These are phyloP conservation scores for Pterostichus madidus DNA, from an alignment of 2,888 invertebrate genomes.

Conservation along the genomic window DNA sequence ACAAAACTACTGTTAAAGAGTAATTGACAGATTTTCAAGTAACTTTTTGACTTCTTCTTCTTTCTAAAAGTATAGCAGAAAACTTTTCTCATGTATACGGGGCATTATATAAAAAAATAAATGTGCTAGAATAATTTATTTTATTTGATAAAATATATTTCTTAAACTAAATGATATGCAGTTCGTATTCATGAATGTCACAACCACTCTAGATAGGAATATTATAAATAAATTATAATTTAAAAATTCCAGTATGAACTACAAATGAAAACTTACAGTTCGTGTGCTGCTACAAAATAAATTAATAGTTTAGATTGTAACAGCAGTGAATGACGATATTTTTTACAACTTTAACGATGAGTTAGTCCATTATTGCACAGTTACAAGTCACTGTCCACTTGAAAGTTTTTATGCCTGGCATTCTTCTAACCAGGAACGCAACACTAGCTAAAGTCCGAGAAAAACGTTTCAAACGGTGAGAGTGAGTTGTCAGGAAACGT, in stretches of 20 bases:
- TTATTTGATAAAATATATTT: slow-evolving; percentile 15
- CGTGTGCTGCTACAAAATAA: slow-evolving; percentile 52
- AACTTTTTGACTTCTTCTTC: too few relatives aligned
- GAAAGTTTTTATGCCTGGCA: slow-evolving; percentile 50
- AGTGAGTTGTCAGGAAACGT: slow-evolving; percentile 57
- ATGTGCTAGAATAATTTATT: background rate
- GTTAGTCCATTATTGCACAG: slow-evolving; percentile 62
- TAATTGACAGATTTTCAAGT: too few relatives aligned
- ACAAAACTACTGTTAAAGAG: too few relatives aligned
- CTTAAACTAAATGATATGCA: slow-evolving; percentile 56
- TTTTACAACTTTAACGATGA: slow-evolving; percentile 38
- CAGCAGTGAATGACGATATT: slow-evolving; percentile 52
- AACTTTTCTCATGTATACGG: too few relatives aligned
- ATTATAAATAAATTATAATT: slow-evolving; percentile 44
- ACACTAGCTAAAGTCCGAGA: slow-evolving; percentile 63
- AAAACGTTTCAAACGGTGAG: slow-evolving; percentile 61
- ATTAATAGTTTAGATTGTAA: slow-evolving; percentile 40
- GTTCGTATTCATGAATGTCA: slow-evolving; percentile 41
- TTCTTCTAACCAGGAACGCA: slow-evolving; percentile 54
- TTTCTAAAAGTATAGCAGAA: too few relatives aligned
- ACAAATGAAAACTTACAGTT: slow-evolving; percentile 35
- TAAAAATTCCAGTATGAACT: slow-evolving; percentile 36
- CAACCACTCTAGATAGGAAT: slow-evolving; percentile 64
- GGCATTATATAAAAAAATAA: too few relatives aligned
- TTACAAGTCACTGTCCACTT: slow-evolving; percentile 61